Conservation (phyloP, 2,797 vertebrate species). For the Bufotes viridis region DNA sequence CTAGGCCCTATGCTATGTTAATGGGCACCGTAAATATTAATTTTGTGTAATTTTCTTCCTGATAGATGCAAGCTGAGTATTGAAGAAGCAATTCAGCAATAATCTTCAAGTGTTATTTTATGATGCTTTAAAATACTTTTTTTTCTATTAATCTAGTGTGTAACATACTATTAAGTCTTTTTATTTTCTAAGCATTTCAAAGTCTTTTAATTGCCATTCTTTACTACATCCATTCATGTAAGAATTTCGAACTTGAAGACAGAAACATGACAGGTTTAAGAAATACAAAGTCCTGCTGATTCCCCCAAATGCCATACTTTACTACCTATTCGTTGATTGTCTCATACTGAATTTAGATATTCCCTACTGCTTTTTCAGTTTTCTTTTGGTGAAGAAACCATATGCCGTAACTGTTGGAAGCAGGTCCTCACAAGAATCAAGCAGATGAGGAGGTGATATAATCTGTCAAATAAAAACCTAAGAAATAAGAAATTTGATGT, state of each 20-base stretch:
- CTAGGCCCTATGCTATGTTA: slow-evolving; percentile 36
- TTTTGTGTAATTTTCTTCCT: slow-evolving; percentile 40
- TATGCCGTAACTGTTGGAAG: slow-evolving; percentile 47
- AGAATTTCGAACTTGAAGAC: slow-evolving; percentile 26
- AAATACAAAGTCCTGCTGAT: slow-evolving; percentile 42
- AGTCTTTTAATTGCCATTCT: slow-evolving; percentile 35
- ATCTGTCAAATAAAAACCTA: slow-evolving; percentile 53
- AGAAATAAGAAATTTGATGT: not conserved
- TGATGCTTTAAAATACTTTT: slow-evolving; percentile 36
- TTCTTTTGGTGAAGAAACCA: slow-evolving; percentile 32
- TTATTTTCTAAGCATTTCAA: slow-evolving; percentile 28
- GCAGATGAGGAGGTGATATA: slow-evolving; percentile 18
- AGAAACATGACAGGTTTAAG: slow-evolving; percentile 1
- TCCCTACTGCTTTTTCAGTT: slow-evolving; percentile 38
- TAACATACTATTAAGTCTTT: slow-evolving; percentile 27
- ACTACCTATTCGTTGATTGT: slow-evolving; percentile 27
- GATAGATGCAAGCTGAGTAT: slow-evolving; percentile 28
- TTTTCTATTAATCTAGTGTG: slow-evolving; percentile 6
- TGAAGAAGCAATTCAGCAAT: slow-evolving; percentile 40
- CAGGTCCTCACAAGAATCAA: slow-evolving; percentile 25
- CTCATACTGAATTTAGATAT: slow-evolving; percentile 42
- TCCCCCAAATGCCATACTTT: slow-evolving; percentile 44
- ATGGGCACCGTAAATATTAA: slow-evolving; percentile 51
- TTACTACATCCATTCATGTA: slow-evolving; percentile 3
- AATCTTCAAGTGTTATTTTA: slow-evolving; percentile 53